Conservation (phyloP, 2,113 vertebrate genomes). For the Chionomys nivalis region DNA sequence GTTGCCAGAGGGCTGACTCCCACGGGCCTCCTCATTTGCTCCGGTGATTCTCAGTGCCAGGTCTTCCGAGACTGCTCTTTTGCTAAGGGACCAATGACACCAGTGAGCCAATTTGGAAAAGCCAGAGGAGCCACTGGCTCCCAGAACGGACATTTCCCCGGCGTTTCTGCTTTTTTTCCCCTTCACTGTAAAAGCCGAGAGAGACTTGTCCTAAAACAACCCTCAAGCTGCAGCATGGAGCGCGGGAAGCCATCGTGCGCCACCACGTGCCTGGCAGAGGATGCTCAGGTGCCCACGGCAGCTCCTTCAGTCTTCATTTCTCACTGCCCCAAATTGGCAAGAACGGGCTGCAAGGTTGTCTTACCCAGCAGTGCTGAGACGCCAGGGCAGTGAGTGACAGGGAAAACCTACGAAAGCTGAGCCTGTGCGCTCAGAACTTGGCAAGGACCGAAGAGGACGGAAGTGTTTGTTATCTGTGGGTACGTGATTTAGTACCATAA, state of each 20-base stretch:
- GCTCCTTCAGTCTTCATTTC: background rate
- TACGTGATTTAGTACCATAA: conserved; percentile 33
- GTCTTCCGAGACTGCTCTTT: background rate
- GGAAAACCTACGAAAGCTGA: background rate
- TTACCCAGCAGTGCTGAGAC: background rate
- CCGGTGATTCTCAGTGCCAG: conserved; percentile 12
- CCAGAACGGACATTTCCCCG: conserved; percentile 15
- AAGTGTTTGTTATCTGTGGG: background rate
- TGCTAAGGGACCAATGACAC: background rate
- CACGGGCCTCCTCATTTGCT: background rate
- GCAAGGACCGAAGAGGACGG: background rate
- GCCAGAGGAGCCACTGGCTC: conserved; percentile 18
- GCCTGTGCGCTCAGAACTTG: background rate
- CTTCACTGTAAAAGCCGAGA: background rate
- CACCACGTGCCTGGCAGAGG: background rate
- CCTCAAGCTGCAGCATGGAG: background rate
- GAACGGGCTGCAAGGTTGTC: background rate
- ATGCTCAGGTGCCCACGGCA: background rate
- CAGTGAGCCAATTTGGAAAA: conserved; percentile 24
- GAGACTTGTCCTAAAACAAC: background rate
- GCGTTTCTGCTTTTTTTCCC: background rate
- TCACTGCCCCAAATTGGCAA: background rate
- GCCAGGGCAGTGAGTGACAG: background rate
- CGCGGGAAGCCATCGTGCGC: background rate
- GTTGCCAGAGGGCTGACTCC: background rate